Percentiles rank a stretch among this genome's conserved stretches.
Conservation (phyloP, 2,888 invertebrate species). For the Pseudanteris insignis region DNA sequence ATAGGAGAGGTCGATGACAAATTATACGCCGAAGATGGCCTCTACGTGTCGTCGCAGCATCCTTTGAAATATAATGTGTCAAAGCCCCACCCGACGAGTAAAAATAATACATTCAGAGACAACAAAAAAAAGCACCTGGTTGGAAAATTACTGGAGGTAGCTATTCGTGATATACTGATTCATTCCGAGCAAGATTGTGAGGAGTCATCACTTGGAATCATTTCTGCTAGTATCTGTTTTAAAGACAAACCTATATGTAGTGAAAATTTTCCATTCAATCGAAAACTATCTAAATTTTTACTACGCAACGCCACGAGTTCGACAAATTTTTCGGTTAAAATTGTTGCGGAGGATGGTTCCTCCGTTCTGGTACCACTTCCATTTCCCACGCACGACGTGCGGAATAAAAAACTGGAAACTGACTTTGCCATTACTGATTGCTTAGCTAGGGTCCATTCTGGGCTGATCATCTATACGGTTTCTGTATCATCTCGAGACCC, state of each 20-base stretch:
- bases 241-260: conserved; percentile 56
- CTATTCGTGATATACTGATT: conserved; percentile 56
- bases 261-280: conserved; percentile 56
- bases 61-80: conserved; percentile 53
- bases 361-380: conserved; percentile 56
- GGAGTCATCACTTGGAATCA: conserved; percentile 47
- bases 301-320: conserved; percentile 52
- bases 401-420: conserved; percentile 52
- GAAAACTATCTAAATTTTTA: conserved; percentile 59
- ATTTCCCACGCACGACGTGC: conserved; percentile 54
- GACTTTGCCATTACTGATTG: conserved; percentile 57
- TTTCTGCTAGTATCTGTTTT: conserved; percentile 54
- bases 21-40: conserved; percentile 51
- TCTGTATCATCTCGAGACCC: conserved; percentile 48
- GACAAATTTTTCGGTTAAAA: conserved; percentile 53
- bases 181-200: conserved; percentile 27
- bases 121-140: conserved; percentile 38
- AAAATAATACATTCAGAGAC: conserved; percentile 37
- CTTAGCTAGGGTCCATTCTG: conserved; percentile 51
- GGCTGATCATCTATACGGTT: conserved; percentile 55
- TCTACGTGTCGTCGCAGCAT: conserved; percentile 50
- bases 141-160: conserved; percentile 58
- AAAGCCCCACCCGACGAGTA: conserved; percentile 51
- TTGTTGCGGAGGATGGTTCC: conserved; percentile 49
- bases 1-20: conserved; percentile 15